Evolutionary conservation across 2,113 vertebrate species (phyloP), one percentile per base, ranked within the genome.

Genomic region (Cygnus buccinator): DNA sequence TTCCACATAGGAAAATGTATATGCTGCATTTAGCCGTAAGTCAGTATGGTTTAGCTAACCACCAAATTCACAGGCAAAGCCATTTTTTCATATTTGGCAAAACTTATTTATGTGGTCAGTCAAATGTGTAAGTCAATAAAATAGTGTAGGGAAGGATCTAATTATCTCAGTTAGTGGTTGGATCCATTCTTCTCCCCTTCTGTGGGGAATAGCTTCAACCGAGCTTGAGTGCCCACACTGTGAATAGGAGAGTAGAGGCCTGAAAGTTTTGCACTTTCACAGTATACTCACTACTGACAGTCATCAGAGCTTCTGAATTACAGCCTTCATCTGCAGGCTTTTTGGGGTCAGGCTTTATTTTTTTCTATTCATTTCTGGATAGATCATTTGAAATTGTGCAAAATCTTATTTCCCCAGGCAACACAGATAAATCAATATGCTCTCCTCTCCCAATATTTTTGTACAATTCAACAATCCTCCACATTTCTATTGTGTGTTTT

Each of bases 121-220:
- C 94, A 96, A 95, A 96, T 16, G 50, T 94, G 79, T 81, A 93
- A 93, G 62, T 94, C 31, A 86, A 82, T 16, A 82, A 62, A 78
- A 81, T 62, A 91, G 70, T 5, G 37, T 23, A 94, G 55, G 68
- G 59, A 96, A 96, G 54, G 62, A 94, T 91, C 89, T 85, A 87
- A 95, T 97, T 89, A 94, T 90, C 79, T 63, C 37, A 77, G 31
- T 78, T 62, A 62, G 70, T 75, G 91, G 35, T 67, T 95, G 65
- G 35, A 89, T 87, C 84, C 52, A 88, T 76, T 81, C 16, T 71
- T 91, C 80, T 92, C 68, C 54, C 37, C 78, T 95, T 72, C 83
- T 95, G 29, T 63, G 44, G 80, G 52, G 82, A 96, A 94, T 10
- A 93, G 43, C 63, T 87, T 66, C 77, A 18, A 73, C 58, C 19